These are phyloP conservation scores for Sebastes itinus DNA, from an alignment of 2,797 vertebrate genomes.

Conservation along the genomic window DNA sequence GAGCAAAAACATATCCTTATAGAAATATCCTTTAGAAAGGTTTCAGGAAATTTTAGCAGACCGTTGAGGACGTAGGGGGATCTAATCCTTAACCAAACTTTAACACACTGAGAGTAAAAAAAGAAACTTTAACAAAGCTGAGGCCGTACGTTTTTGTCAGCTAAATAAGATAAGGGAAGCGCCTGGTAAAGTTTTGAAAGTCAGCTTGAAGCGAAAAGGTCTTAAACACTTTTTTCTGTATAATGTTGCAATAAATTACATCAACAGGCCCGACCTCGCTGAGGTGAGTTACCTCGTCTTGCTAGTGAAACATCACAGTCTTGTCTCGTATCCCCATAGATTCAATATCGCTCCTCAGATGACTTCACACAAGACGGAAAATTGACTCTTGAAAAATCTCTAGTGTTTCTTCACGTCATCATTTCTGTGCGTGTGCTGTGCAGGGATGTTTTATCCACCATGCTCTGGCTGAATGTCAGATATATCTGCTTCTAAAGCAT, in stretches of 20 bases:
- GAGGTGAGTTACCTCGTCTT: conserved; percentile 34
- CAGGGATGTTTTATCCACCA: neutral
- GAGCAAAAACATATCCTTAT: conserved; percentile 1
- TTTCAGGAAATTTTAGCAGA: conserved; percentile 9
- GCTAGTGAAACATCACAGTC: conserved; percentile 39
- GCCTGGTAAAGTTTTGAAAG: conserved; percentile 43
- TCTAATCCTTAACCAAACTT: conserved; percentile 32
- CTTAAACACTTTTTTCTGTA: conserved; percentile 2
- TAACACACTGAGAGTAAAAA: neutral
- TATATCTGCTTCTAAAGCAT: neutral
- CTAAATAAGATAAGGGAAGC: neutral
- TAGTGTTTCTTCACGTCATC: conserved; percentile 21
- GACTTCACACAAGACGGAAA: conserved; percentile 52
- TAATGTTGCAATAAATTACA: conserved; percentile 63
- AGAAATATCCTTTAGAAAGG: conserved; percentile 17
- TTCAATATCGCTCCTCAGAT: conserved; percentile 38
- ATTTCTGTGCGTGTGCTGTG: neutral
- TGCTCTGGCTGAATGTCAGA: neutral
- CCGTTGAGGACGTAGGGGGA: neutral
- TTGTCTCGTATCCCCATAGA: conserved; percentile 39
- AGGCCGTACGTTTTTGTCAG: neutral
- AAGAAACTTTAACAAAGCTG: neutral
- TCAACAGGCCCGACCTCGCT: conserved; percentile 43
- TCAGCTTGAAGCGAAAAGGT: conserved; percentile 24
- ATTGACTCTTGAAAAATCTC: conserved; percentile 44